Percentiles rank a stretch among this genome's conserved stretches.
Conservation (phyloP, 1,140 invertebrate genomes). For the Macrotrachela quadricornifera region DNA sequence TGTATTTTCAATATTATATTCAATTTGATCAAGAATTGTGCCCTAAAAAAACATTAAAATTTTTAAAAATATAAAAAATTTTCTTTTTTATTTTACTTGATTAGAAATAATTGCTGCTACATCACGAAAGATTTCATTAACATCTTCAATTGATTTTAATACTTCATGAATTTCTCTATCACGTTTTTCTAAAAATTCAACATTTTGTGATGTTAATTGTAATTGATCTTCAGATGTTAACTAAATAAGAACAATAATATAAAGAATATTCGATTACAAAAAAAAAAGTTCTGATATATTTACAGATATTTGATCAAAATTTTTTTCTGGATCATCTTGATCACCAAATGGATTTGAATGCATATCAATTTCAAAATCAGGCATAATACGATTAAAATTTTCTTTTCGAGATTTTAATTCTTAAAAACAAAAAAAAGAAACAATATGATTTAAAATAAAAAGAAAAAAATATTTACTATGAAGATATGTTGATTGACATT, state of each 20-base stretch:
- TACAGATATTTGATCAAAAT: not conserved
- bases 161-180: constrained; percentile 73
- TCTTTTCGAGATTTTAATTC: constrained; percentile 12
- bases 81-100: constrained; percentile 32
- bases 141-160: constrained; percentile 67
- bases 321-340: not conserved
- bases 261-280: no score
- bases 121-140: constrained; percentile 76
- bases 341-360: not conserved
- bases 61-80: no score
- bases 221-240: constrained; percentile 38
- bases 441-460: not conserved
- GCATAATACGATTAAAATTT: constrained; percentile 8
- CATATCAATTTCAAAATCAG: constrained; percentile 2
- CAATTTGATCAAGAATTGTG: constrained; percentile 73
- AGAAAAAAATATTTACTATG: constrained; percentile 31
- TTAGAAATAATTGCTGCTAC: constrained; percentile 40
- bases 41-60: constrained; percentile 51
- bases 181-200: constrained; percentile 47
- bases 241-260: constrained; percentile 13
- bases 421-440: no score
- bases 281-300: not conserved
- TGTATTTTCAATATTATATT: constrained; percentile 79
- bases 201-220: constrained; percentile 60
- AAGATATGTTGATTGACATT: constrained; percentile 60